Base-by-base conservation (phyloP, 2,888 invertebrate genomes). In the Alloscopus bannaensis region DNA sequence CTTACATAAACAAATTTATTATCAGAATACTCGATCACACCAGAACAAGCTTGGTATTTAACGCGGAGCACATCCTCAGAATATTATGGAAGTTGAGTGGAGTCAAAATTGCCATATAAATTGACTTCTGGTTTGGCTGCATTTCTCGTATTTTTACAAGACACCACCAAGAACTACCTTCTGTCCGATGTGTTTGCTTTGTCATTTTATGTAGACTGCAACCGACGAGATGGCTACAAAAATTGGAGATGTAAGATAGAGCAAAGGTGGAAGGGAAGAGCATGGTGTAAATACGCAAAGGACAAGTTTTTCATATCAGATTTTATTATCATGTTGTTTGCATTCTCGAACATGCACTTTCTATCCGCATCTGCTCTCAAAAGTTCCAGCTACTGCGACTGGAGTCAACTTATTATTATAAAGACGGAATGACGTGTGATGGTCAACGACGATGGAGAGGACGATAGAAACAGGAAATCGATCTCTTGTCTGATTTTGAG, bases 221-320 rank as follows among this genome's bases (percentile, higher is more conserved):
- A 40, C 26, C 55, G 31, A 26, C 8, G 59, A 24, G 55, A 13
- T 36, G 13, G 36, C 36, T 36, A 36, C 36, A 64, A n/a, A 66
- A 65, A n/a, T 47, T 47, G n/a, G 50, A 47, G 47, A 60, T n/a
- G 28, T 45, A 52, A 47, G 29, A 69, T 16, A 62, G 62, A 64
- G 62, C 40, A n/a, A 20, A 65, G n/a, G n/a, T 22, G 45, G 45
- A 64, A 22, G 20, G 18, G 64, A 24, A 59, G 18, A 18, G 29
- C 42, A 36, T 22, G 65, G 65, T 57, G 73, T 73, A 73, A 47
- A 69, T 60, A 62, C 69, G 40, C 57, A 47, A 57, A 59, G 75
- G 75, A 75, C 75, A 42, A 76, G 69, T 76, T 76, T 76, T 73
- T 75, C 68, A 60, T 69, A 76, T 76, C 76, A 52, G 69, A 69